Evolutionary conservation across 2,113 vertebrate genomes (phyloP).

Genomic region (Apodemus speciosus): DNA sequence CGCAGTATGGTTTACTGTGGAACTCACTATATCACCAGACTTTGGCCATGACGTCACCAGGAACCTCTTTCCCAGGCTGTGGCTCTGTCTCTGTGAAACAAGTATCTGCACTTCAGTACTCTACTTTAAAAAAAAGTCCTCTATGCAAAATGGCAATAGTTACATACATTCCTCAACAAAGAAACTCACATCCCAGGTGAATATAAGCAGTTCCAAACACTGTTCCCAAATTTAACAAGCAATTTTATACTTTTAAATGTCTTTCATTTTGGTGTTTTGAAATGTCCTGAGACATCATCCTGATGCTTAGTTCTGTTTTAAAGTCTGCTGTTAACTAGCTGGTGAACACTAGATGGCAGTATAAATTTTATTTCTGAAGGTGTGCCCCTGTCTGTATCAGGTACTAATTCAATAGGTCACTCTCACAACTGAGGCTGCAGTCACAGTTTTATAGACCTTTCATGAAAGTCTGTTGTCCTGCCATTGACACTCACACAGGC

Average conservation of each 20-base stretch:
- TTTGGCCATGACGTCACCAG: accelerated
- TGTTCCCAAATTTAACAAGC: neutral
- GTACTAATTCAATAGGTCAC: neutral
- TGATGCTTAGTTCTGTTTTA: neutral
- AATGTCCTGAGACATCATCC: constrained; percentile 7
- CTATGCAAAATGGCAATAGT: neutral
- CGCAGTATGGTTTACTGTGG: accelerated
- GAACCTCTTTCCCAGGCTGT: neutral
- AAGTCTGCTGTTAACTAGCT: neutral
- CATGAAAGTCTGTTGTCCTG: neutral
- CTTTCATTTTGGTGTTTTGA: neutral
- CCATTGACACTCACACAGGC: neutral
- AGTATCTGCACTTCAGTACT: neutral
- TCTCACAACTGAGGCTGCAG: neutral
- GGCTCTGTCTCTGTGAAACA: neutral
- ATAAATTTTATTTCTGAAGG: constrained; percentile 22
- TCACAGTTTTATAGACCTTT: neutral
- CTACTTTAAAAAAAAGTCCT: neutral
- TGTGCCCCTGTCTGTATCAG: neutral
- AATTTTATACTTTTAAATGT: neutral
- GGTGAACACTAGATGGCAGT: constrained; percentile 67
- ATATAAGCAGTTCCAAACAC: neutral
- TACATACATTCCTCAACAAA: neutral
- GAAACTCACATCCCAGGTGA: neutral
- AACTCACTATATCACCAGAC: accelerated